Base-by-base conservation (phyloP, 1,140 invertebrate genomes). In the Leucophenga varia region DNA sequence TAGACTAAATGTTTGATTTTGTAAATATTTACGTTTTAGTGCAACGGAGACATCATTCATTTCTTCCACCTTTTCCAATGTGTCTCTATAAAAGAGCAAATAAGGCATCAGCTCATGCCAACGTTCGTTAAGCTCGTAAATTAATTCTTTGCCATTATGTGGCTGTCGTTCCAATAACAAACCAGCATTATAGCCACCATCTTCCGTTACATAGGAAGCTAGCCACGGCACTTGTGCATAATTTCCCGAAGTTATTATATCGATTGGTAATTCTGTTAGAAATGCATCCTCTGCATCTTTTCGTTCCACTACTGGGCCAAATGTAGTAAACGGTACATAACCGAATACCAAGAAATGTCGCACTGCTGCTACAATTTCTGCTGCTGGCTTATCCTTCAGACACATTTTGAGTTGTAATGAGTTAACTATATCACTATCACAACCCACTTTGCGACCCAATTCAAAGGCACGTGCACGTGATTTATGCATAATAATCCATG, bases 251-350 rank as follows among this genome's bases (percentile, higher is more conserved):
- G 52, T 53, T 1, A 84, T 61, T 7, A 83, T 75, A 42, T 79
- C 64, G 18, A 64, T 53, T 0, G 82, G 80, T 17, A 72, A 43
- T 35, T 74, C 48, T 13, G 69, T 65, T 3, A 83, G 63, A 51
- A 84, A 83, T 2, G 79, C 69, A 16, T 72, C 22, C 1, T 3
- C 2, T 1, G 36, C 39, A 21, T 36, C 22, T 3, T 31, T n/a
- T 16, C 43, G 14, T 45, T 84, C 82, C 0, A 79, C 58, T 0
- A 81, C 77, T 14, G 81, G 80, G 3, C 80, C 82, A 58, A 83
- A 84, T 2, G 80, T 79, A 13, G 78, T 72, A 44, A 79, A 80
- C 14, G 82, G 82, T 60, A 81, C 80, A 43, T 76, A 80, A 10
- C 76, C 52, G 64, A 78, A 80, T n/a, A 64, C 49, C 5, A 53